Evolutionary conservation across 1,140 invertebrate genomes (phyloP).

Genomic region (Monochamus saltuarius): DNA sequence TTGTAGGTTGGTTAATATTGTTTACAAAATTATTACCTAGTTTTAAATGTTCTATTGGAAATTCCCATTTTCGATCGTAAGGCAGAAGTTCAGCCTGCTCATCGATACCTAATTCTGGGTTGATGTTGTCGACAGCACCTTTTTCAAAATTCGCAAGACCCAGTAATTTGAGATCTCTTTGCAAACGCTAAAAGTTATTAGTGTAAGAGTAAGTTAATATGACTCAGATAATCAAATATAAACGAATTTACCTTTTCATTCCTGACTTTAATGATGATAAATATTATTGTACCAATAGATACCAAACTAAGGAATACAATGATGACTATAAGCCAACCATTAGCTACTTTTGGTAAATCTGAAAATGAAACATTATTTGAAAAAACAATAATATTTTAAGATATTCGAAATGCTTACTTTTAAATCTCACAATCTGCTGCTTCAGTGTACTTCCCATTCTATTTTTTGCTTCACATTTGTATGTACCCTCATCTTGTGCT

Average conservation of each 20-base stretch:
- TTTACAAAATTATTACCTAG: constrained; percentile 62
- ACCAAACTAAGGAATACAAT: not conserved
- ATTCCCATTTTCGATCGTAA: constrained; percentile 89
- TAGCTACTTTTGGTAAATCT: not conserved
- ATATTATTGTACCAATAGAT: constrained; percentile 49
- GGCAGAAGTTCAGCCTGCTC: constrained; percentile 91
- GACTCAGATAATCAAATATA: constrained; percentile 3
- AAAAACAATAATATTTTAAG: not conserved
- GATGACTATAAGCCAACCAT: not conserved
- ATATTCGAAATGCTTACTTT: constrained; percentile 42
- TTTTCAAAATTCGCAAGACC: constrained; percentile 77
- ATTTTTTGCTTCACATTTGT: constrained; percentile 51
- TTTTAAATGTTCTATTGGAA: constrained; percentile 79
- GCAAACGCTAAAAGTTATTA: constrained; percentile 55
- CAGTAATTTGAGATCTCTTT: constrained; percentile 63
- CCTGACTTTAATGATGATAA: constrained; percentile 57
- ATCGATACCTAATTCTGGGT: constrained; percentile 83
- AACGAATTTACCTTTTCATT: constrained; percentile 58
- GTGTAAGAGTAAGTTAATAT: not conserved
- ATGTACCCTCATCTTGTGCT: constrained; percentile 50
- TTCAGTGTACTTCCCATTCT: constrained; percentile 44
- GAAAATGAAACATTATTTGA: not conserved
- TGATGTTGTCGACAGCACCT: constrained; percentile 76
- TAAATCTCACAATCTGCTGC: constrained; percentile 43
- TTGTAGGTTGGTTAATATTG: not conserved